These are phyloP conservation scores for Eudyptes chrysolophus DNA, from an alignment of 2,113 vertebrate genomes.

Conservation along the genomic window DNA sequence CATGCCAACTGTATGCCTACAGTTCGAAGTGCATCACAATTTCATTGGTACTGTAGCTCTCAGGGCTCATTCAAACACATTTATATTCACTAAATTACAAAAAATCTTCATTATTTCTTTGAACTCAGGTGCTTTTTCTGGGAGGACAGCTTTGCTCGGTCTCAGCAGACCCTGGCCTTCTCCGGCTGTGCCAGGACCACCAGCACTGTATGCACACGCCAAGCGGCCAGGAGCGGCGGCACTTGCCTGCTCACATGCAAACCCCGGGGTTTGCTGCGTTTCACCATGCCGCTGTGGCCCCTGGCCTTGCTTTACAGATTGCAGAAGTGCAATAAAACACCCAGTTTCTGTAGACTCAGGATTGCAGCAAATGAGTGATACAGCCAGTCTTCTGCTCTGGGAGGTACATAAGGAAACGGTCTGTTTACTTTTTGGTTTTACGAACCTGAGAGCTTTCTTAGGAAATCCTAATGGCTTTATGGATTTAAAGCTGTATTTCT, in stretches of 20 bases:
- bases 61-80: background rate
- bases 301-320: background rate
- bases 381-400: background rate
- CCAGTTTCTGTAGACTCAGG: background rate
- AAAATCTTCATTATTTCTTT: too few relatives aligned
- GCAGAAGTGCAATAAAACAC: background rate
- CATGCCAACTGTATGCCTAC: accelerated
- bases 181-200: background rate
- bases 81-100: background rate
- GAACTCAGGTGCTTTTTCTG: background rate
- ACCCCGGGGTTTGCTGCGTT: background rate
- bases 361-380: too few relatives aligned
- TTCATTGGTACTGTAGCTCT: background rate
- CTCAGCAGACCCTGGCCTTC: background rate
- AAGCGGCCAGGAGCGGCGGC: background rate
- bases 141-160: background rate
- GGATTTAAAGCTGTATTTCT: too few relatives aligned
- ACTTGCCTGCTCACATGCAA: background rate
- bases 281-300: background rate
- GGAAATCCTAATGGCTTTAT: background rate
- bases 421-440: background rate
- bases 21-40: too few relatives aligned
- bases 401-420: background rate
- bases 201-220: background rate
- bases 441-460: background rate